Base-by-base conservation (phyloP, 2,113 vertebrate genomes). In the Hemibagrus wyckioides region DNA sequence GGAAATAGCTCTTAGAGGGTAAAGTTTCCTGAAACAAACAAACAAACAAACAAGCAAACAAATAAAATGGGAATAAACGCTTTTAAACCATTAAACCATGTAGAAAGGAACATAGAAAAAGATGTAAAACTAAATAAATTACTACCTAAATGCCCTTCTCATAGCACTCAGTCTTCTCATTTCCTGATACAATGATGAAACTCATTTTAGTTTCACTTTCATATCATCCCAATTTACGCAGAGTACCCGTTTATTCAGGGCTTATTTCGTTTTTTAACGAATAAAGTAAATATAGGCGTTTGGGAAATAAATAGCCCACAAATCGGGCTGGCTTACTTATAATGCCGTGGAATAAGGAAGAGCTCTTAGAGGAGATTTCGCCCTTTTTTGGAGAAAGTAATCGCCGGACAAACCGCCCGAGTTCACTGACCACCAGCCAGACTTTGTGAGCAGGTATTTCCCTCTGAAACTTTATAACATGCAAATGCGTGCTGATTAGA, bases 161-260 rank as follows among this genome's bases (percentile, higher is more conserved):
- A 17, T 17, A 14, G n/a, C 28, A 61, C 21, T 13, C 5, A 1
- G 1, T 3, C 17, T 69, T 39, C 36, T 41, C 69, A 73, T 48
- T 76, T 76, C 41, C 73, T 14, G 7, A 14, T 52, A 25, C 19
- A 21, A 2, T 54, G 33, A 3, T 39, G n/a, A n/a, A 11, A 48
- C 25, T 48, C 28, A 23, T 39, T 57, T 21, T 5, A 44, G 69
- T 84, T 84, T 84, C 71, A 85, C 67, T 85, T 85, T 85, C 83
- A 57, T 14, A 75, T 84, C 52, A 54, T 56, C 4, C 4, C 36
- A 11, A 23, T 23, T 39, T 44, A 73, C 69, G n/a, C n/a, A n/a
- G n/a, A n/a, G n/a, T n/a, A n/a, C n/a, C n/a, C n/a, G n/a, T n/a
- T n/a, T n/a, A n/a, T n/a, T n/a, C n/a, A n/a, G n/a, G n/a, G n/a